Evolutionary conservation across 2,113 vertebrate species (phyloP).

Genomic region (Fukomys damarensis): DNA sequence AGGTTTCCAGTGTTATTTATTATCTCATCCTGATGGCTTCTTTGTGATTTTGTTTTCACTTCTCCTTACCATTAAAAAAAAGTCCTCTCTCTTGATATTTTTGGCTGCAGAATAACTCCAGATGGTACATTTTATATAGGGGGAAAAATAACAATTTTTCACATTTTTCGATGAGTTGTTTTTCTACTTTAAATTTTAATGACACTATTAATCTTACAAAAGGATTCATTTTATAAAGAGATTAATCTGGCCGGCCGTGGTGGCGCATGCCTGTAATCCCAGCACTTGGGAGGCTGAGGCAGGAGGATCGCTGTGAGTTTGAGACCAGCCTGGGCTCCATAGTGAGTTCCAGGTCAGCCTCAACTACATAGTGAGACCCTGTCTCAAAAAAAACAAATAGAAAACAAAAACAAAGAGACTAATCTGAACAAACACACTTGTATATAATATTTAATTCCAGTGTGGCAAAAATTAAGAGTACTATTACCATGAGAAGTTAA

Average conservation of each 20-base stretch:
- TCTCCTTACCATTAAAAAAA: background rate
- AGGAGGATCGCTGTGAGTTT: too few species aligned
- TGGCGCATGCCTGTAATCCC: too few species aligned
- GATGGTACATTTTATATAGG: constrained; percentile 65
- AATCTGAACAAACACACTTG: background rate
- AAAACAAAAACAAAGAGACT: too few species aligned
- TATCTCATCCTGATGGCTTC: constrained; percentile 29
- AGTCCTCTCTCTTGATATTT: constrained; percentile 56
- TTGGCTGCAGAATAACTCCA: constrained; percentile 72
- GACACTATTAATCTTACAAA: constrained; percentile 54
- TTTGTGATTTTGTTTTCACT: constrained; percentile 54
- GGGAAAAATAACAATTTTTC: constrained; percentile 29
- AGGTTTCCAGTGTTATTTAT: background rate
- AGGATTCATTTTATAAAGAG: constrained; percentile 39
- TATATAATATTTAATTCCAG: background rate
- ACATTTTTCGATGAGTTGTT: constrained; percentile 55
- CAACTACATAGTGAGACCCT: too few species aligned
- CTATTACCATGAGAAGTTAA: constrained; percentile 39
- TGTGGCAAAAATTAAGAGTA: constrained; percentile 28
- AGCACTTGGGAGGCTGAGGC: too few species aligned
- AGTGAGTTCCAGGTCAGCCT: too few species aligned
- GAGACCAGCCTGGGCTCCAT: too few species aligned
- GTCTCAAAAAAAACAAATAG: too few species aligned
- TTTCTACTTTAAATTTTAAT: constrained; percentile 65
- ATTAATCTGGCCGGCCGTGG: too few species aligned